Base-by-base conservation (phyloP, 2,888 invertebrate species). In the Eupithecia dodoneata region DNA sequence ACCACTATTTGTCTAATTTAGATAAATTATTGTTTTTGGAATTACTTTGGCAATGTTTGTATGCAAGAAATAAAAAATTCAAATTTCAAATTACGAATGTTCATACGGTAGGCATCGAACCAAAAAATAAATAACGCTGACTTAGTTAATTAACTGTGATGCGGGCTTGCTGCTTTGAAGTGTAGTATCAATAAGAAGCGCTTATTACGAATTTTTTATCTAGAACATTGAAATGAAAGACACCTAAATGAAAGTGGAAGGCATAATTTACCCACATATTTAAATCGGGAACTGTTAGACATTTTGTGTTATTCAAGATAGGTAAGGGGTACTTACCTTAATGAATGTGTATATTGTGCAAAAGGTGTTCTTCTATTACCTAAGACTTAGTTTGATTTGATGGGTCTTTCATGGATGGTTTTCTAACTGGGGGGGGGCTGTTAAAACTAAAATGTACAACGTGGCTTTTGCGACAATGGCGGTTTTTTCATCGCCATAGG, bases 71-170 rank as follows among this genome's bases (percentile, higher is more conserved):
- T n/a, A n/a, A n/a, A n/a, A n/a, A n/a, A n/a, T n/a, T n/a, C n/a
- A n/a, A n/a, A n/a, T n/a, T n/a, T n/a, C n/a, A n/a, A n/a, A n/a
- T n/a, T n/a, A n/a, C n/a, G n/a, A n/a, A n/a, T n/a, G n/a, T n/a
- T n/a, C 10, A 47, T 47, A 47, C 12, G 47, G 52, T 15, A 52
- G 12, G 55, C 55, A n/a, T 55, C n/a, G n/a, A 55, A 55, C n/a
- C 55, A n/a, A 55, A 55, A 55, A n/a, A 5, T n/a, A n/a, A 55
- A 55, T n/a, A 55, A 55, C 55, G 55, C 55, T 55, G 55, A 55
- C 15, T 52, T 55, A 2, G n/a, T 52, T 52, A 52, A 15, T 52
- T 52, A 15, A 13, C 15, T 52, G 47, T 47, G 47, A 47, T 49
- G 13, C 49, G 49, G 13, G 49, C 13, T 52, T 15, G 15, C 15